A percentile compares a stretch with the other conserved stretches of the same genome.
phyloP scores from a whole-genome alignment of 1,140 invertebrate genomes.

The Magallana angulata region DNA sequence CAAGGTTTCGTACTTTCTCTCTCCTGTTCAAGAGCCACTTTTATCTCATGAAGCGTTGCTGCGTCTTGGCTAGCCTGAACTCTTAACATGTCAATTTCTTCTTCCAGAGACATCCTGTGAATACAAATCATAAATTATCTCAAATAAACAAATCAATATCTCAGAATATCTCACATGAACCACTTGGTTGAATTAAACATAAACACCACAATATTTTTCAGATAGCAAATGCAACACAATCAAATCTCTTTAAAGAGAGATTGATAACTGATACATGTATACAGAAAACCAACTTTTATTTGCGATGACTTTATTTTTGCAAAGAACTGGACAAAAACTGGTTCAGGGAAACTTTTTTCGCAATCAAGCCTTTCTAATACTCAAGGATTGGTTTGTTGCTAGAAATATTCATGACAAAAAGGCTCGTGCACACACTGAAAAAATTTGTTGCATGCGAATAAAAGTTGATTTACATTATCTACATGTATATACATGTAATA shows the following conservation, averaged over 20 bases:
- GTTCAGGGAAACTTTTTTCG: too few species aligned
- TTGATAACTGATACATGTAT: too few species aligned
- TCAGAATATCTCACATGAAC: neutral
- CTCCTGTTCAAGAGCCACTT: conserved; percentile 70
- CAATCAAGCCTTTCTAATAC: too few species aligned
- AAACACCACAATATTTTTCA: neutral
- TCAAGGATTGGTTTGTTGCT: too few species aligned
- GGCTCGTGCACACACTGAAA: too few species aligned
- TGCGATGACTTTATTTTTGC: too few species aligned
- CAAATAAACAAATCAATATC: neutral
- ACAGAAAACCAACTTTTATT: too few species aligned
- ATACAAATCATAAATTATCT: neutral
- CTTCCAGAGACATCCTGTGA: conserved; percentile 72
- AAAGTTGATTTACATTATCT: too few species aligned
- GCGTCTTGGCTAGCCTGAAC: conserved; percentile 75
- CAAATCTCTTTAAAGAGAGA: neutral
- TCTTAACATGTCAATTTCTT: conserved; percentile 74
- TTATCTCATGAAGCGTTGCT: conserved; percentile 75
- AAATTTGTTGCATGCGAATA: too few species aligned
- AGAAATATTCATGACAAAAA: too few species aligned
- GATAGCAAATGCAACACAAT: neutral
- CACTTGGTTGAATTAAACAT: neutral
- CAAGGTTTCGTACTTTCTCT: conserved; percentile 69
- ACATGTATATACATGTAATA: too few species aligned
- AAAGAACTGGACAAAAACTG: too few species aligned